phyloP scores from a whole-genome alignment of 1,140 invertebrate species.

The Tetramorium parvispinum region DNA sequence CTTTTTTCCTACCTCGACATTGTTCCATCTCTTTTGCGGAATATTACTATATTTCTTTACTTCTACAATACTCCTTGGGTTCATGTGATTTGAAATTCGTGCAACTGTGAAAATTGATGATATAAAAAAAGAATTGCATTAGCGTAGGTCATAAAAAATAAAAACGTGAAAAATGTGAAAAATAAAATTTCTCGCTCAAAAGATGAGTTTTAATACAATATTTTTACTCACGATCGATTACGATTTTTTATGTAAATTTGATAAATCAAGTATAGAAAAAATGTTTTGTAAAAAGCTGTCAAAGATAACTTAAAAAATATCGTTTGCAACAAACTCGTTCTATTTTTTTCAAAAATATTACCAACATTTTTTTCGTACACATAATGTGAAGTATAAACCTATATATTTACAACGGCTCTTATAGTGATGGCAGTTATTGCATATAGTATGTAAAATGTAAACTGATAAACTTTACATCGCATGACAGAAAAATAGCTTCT shows the following conservation, averaged over 20 bases:
- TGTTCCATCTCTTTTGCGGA: background rate
- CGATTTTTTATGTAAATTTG: background rate
- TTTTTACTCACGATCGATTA: conserved; percentile 4
- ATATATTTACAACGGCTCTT: background rate
- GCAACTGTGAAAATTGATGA: background rate
- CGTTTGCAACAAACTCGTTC: background rate
- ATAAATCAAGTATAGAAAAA: background rate
- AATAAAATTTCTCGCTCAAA: background rate
- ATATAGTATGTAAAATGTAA: background rate
- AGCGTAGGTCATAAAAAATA: conserved; percentile 31
- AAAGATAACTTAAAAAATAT: background rate
- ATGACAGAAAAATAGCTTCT: background rate
- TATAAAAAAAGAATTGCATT: conserved; percentile 6
- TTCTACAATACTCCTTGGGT: background rate
- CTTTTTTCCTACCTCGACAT: conserved; percentile 38
- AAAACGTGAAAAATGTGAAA: background rate
- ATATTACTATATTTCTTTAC: conserved; percentile 47
- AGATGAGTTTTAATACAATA: background rate
- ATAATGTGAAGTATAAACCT: background rate
- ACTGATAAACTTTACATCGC: background rate
- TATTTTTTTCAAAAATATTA: conserved; percentile 5
- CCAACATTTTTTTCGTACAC: background rate
- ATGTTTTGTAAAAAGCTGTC: background rate
- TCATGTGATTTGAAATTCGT: conserved; percentile 51
- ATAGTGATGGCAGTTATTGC: background rate